Evolutionary conservation across 2,888 invertebrate genomes (phyloP), one percentile per base, ranked within the genome.

Genomic region (Sericinus montela): DNA sequence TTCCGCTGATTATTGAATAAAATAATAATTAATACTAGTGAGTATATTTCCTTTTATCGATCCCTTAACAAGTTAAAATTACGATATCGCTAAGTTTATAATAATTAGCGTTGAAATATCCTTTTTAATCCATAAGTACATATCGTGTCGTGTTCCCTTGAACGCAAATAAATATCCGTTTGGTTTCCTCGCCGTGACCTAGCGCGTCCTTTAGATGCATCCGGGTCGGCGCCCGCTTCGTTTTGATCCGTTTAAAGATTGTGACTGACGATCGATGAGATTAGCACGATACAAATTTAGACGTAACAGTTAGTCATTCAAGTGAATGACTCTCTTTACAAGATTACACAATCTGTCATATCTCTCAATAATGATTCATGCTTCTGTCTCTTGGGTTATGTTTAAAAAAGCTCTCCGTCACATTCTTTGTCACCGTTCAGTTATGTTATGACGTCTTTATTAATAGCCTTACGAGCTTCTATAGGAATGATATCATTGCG

Each of bases 401-500:
- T 47, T 51, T 53, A 49, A 2, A 54, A 45, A 54, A 53, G 47
- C 51, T 39, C 53, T 52, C 52, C 47, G 55, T 55, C 54, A 52
- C 40, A 35, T 44, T 57, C 49, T 61, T 65, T 67, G 73, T 82
- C 81, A 80, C 69, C 69, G 61, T 65, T 71, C 52, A 62, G 67
- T 63, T 69, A 80, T 75, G 69, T 57, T 56, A 62, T 78, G 76
- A 82, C 80, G 79, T 68, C 55, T 59, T 49, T 52, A 51, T 56
- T 63, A 62, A 65, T 62, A 59, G 54, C 56, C 57, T 62, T 66
- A 56, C 57, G 52, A 56, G 55, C 62, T 63, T 62, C 57, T 55
- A 50, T 49, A 44, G 25, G 28, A 58, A 67, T 82, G 83, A 82
- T 74, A 71, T 80, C 81, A 82, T 69, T 70, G 67, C 54, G 69